Percentiles rank a stretch among this genome's conserved stretches.
phyloP scores from a whole-genome alignment of 2,797 vertebrate genomes.

The Mus minutoides region DNA sequence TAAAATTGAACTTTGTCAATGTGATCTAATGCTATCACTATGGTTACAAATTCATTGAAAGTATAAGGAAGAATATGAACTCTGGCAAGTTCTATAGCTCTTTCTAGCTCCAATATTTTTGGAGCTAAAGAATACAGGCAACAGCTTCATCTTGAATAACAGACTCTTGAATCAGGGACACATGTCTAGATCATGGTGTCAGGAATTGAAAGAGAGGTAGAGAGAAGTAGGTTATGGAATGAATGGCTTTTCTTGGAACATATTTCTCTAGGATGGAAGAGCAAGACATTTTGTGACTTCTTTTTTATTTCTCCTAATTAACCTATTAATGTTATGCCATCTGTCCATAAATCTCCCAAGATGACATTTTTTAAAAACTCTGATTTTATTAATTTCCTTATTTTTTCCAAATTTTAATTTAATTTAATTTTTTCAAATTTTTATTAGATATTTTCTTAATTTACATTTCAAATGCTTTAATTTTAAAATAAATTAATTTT shows the following conservation, averaged over 20 bases:
- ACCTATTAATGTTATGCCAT: background rate
- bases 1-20: background rate
- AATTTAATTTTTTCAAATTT: background rate
- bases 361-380: background rate
- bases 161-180: background rate
- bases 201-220: background rate
- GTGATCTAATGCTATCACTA: background rate
- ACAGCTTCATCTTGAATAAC: background rate
- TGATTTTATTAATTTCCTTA: background rate
- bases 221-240: background rate
- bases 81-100: background rate
- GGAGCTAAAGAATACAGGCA: too few relatives aligned
- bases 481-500: background rate
- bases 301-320: background rate
- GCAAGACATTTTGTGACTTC: background rate
- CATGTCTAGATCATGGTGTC: background rate
- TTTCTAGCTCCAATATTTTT: background rate
- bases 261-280: background rate
- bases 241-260: background rate
- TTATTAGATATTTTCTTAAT: too few relatives aligned
- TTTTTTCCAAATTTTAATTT: background rate
- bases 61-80: background rate
- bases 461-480: too few relatives aligned
- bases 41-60: background rate
- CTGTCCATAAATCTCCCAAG: background rate